Conservation (phyloP, 2,888 invertebrate genomes). For the Melinaea menophilus region DNA sequence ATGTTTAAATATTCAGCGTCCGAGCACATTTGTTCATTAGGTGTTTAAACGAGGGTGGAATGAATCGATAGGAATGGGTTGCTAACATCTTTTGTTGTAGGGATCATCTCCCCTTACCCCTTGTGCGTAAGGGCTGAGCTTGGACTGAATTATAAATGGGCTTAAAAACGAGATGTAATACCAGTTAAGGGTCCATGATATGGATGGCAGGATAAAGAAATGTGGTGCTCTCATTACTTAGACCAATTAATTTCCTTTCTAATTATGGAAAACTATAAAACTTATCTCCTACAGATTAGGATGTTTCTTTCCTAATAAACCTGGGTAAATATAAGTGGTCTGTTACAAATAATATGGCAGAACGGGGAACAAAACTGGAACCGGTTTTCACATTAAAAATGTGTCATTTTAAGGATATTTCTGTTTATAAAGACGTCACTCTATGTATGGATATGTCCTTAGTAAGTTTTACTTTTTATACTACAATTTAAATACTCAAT, state of each 20-base stretch:
- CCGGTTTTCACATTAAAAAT: too few species aligned
- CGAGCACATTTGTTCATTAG: conserved; percentile 30
- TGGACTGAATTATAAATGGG: conserved; percentile 24
- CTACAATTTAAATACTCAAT: too few species aligned
- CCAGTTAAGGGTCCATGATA: conserved; percentile 1
- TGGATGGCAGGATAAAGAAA: neutral
- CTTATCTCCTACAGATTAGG: too few species aligned
- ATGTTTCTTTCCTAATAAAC: too few species aligned
- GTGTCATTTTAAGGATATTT: too few species aligned
- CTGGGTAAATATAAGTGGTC: too few species aligned
- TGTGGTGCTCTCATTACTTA: neutral
- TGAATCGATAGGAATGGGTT: conserved; percentile 61
- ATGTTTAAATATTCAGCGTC: conserved; percentile 10
- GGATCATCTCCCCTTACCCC: conserved; percentile 41
- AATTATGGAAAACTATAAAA: neutral
- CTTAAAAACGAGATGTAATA: conserved; percentile 3
- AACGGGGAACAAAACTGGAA: too few species aligned
- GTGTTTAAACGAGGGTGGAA: conserved; percentile 33
- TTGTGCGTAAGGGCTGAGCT: conserved; percentile 22
- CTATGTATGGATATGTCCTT: too few species aligned
- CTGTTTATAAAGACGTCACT: too few species aligned
- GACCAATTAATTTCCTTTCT: neutral
- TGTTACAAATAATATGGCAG: too few species aligned
- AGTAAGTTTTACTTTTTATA: too few species aligned
- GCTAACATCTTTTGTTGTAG: conserved; percentile 60